Evolutionary conservation across 92 coral and sea anemone genomes (phyloP), one percentile per base, ranked within the genome.

Genomic region (Palythoa grandiflora): DNA sequence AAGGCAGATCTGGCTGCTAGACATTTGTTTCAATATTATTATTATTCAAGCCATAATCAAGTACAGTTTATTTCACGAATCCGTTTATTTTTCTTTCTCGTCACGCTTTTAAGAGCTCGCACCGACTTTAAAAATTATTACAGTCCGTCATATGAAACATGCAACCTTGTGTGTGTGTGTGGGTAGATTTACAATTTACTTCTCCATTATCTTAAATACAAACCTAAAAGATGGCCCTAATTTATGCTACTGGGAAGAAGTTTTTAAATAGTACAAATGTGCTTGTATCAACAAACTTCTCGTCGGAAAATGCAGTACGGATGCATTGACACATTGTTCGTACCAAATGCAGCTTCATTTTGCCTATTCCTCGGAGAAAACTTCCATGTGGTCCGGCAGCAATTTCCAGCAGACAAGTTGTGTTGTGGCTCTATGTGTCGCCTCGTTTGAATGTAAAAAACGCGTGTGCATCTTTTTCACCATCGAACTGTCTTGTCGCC

Each of bases 1-100:
- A 96, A 12, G 97, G 99, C 21, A 85, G 92, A 71, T 86, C 99
- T 85, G 94, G 96, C 17, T 95, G 99, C 73, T 92, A 84, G 88
- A 80, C 19, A 17, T 28, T 28, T 28, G 28, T 28, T 28, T 28
- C 28, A 28, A 28, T 28, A n/a, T 63, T 17, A 63, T 16, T 55
- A 0, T 55, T 4, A 48, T 44, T 75, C 37, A 9, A 5, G 11
- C 39, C 7, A 8, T 47, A 15, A 57, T 60, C 21, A 38, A 39
- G 81, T 15, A 50, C 17, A 21, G 63, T 13, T 77, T 77, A 61
- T 10, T 4, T 12, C 38, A 10, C 16, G 40, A 35, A 38, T 28
- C n/a, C 16, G 36, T 70, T 70, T 70, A 35, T 20, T 20, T 68
- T 28, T 68, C 38, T 68, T 68, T 70, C 8, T 70, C 75, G 15